Conservation (phyloP, 2,797 vertebrate genomes). For the Micropoecilia bifurca region DNA sequence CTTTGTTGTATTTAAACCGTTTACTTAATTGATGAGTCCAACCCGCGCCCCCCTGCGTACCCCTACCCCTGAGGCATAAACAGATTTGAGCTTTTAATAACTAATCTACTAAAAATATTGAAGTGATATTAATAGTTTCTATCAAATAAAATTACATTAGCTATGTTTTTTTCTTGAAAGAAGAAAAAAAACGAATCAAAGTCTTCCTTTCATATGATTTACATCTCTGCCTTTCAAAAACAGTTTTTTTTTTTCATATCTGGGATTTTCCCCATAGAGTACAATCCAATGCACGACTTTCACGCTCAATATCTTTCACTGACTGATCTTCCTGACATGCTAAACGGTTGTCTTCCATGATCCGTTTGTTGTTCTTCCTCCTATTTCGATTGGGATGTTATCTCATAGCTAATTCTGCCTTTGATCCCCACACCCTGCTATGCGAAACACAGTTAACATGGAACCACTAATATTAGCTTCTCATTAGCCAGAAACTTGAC, state of each 20-base stretch:
- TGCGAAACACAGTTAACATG: slow-evolving; percentile 30
- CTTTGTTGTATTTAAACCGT: slow-evolving; percentile 26
- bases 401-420: slow-evolving; percentile 60
- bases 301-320: slow-evolving; percentile 53
- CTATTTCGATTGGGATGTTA: slow-evolving; percentile 59
- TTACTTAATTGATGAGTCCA: slow-evolving; percentile 24
- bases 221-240: slow-evolving; percentile 48
- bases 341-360: slow-evolving; percentile 62
- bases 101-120: background rate
- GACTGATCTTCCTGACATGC: slow-evolving; percentile 67
- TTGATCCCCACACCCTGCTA: slow-evolving; percentile 55
- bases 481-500: slow-evolving; percentile 44
- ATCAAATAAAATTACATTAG: background rate
- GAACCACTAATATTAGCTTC: slow-evolving; percentile 33
- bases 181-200: slow-evolving; percentile 34
- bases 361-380: slow-evolving; percentile 58
- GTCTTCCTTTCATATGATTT: slow-evolving; percentile 23
- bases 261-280: slow-evolving; percentile 29
- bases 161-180: slow-evolving; percentile 14
- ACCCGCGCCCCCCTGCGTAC: too few relatives aligned
- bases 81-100: slow-evolving; percentile 38
- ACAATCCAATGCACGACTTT: slow-evolving; percentile 50
- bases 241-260: slow-evolving; percentile 16
- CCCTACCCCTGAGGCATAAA: slow-evolving; percentile 18
- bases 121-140: slow-evolving; percentile 15